phyloP scores from a whole-genome alignment of 2,113 vertebrate genomes.

The Chionomys nivalis region DNA sequence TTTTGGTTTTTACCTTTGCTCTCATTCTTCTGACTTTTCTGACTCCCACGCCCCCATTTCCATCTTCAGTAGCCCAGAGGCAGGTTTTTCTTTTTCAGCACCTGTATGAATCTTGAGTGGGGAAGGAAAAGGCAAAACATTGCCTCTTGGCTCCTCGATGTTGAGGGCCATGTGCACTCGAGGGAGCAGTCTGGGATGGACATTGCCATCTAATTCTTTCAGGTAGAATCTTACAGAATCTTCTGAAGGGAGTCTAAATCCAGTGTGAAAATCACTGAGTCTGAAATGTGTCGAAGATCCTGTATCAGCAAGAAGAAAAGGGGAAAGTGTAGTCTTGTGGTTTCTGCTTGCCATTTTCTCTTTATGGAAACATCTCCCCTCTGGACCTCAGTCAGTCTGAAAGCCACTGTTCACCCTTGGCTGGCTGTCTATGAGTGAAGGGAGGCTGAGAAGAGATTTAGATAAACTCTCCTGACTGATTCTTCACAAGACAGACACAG shows the following conservation, averaged over 20 bases:
- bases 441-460: not conserved
- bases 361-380: not conserved
- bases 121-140: slow-evolving; percentile 36
- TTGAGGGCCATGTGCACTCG: not conserved
- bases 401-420: not conserved
- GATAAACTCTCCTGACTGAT: not conserved
- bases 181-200: not conserved
- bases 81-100: slow-evolving; percentile 12
- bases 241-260: slow-evolving; percentile 19
- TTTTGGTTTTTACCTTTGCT: not conserved
- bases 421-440: not conserved
- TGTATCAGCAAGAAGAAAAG: not conserved
- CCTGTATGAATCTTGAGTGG: not conserved
- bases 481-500: not conserved
- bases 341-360: not conserved
- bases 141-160: slow-evolving; percentile 44
- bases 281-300: slow-evolving; percentile 24
- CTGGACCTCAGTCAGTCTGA: not conserved
- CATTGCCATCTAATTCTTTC: slow-evolving; percentile 57
- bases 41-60: not conserved
- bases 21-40: rapidly evolving
- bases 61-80: not conserved
- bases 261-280: not conserved
- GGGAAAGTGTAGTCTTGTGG: not conserved
- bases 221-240: slow-evolving; percentile 40